Base-by-base conservation (phyloP, 2,113 vertebrate genomes). In the Gopherus flavomarginatus region DNA sequence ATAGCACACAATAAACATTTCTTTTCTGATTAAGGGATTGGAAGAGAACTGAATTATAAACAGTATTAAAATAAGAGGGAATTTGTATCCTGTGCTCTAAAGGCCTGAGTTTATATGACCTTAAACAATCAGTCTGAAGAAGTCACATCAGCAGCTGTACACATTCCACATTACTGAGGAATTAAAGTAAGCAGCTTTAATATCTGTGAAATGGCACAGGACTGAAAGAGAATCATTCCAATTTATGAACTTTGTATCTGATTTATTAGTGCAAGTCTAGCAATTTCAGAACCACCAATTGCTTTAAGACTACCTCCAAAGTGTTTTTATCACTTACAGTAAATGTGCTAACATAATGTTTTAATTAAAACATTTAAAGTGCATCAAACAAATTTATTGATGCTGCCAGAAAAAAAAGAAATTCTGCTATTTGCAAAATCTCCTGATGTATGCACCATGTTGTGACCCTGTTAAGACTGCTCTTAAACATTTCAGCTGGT, bases 301-400 rank as follows among this genome's bases (percentile, higher is more conserved):
- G 94, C 97, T 97, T 96, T 95, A 96, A 98, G 95, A 95, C 94
- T 87, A 93, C 97, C 96, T 97, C 94, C 90, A 95, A 92, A 94
- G 87, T 94, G 84, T 93, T 97, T 97, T 96, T 95, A 97, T 96
- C 96, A 89, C 90, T 97, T 98, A 96, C 95, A 94, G 96, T 96
- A 97, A 97, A 97, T 95, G 96, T 85, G 94, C 89, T 94, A 96
- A 93, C 94, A 90, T 97, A 97, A 95, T 82, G 93, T 97, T 98
- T 98, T 98, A 98, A 98, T 98, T 98, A 98, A 62, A 98, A 98
- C 95, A 96, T 94, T 97, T 97, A 96, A 97, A 98, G 93, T 97
- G 95, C 94, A 97, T 96, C 91, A 89, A 98, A 96, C 95, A 97
- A 97, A 98, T 98, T 85, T 96, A 97, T 96, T 92, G 96, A 95